phyloP scores from a whole-genome alignment of 2,113 vertebrate species.

The Amphilophus citrinellus region DNA sequence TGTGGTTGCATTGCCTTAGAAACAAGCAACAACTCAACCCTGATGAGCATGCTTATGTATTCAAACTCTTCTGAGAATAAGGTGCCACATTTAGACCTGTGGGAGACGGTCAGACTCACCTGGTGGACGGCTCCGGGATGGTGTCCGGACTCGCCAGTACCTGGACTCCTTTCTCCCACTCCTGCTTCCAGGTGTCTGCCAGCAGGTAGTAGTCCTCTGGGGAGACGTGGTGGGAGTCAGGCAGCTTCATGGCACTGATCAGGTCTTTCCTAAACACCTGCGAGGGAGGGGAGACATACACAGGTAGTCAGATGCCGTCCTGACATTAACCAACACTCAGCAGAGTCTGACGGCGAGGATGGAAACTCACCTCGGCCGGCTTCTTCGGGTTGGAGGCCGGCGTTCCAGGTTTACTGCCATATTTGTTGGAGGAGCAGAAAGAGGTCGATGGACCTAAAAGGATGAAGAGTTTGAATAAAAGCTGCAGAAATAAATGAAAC shows the following conservation, averaged over 20 bases:
- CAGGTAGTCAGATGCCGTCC: not conserved
- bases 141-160: slow-evolving; percentile 92
- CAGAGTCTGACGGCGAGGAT: rapidly evolving
- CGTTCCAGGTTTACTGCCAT: slow-evolving; percentile 90
- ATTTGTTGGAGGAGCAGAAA: slow-evolving; percentile 89
- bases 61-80: not conserved
- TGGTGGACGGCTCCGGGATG: slow-evolving; percentile 90
- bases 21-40: not conserved
- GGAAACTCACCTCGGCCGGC: slow-evolving; percentile 89
- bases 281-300: not conserved
- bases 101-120: slow-evolving; percentile 74
- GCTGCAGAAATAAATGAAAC: not conserved
- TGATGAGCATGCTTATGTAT: not conserved
- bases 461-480: not conserved
- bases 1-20: not conserved
- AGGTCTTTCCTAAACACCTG: slow-evolving; percentile 99
- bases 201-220: slow-evolving; percentile 95
- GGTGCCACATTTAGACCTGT: not conserved
- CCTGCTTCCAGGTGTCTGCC: slow-evolving; percentile 95
- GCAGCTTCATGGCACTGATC: slow-evolving; percentile 99
- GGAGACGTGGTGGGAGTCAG: slow-evolving; percentile 93
- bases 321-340: not conserved
- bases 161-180: slow-evolving; percentile 99
- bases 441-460: slow-evolving; percentile 92
- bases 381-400: slow-evolving; percentile 90